Evolutionary conservation across 1,140 invertebrate species (phyloP).

Genomic region (Papilio dardanus): DNA sequence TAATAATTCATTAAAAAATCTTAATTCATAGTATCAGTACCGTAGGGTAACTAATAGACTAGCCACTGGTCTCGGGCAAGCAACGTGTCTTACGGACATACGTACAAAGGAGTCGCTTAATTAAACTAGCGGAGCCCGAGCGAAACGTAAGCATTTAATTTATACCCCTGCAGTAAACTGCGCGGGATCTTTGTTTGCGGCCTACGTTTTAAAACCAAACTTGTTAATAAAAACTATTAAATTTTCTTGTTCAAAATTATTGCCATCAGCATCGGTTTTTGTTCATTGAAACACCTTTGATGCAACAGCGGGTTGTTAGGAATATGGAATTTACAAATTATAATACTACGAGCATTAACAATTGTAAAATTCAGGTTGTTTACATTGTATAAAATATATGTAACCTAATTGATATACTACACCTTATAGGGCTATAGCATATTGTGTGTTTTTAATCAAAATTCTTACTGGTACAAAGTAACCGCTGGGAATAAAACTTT

Average conservation of each 20-base stretch:
- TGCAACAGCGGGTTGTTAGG: no score
- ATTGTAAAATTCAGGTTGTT: background rate
- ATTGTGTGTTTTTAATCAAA: background rate
- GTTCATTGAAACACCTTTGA: background rate
- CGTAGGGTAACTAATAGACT: background rate
- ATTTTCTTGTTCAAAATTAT: background rate
- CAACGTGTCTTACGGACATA: constrained; percentile 74
- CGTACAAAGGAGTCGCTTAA: constrained; percentile 79
- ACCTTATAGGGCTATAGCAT: background rate
- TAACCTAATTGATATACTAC: background rate
- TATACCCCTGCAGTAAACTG: constrained; percentile 81
- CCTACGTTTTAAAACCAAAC: constrained; percentile 52
- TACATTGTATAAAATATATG: background rate
- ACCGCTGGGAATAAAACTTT: background rate
- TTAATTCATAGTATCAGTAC: background rate
- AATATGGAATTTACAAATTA: no score
- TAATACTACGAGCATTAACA: no score
- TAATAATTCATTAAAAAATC: background rate
- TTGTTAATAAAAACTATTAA: constrained; percentile 5
- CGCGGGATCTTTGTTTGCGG: constrained; percentile 62
- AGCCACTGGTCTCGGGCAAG: constrained; percentile 43
- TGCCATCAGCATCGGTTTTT: background rate
- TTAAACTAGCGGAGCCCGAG: constrained; percentile 78
- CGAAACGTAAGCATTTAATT: constrained; percentile 82
- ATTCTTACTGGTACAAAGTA: background rate